Percentiles rank a stretch among this genome's conserved stretches.
Evolutionary conservation across 2,888 invertebrate species (phyloP).

Genomic region (Pristionchus japonicus): DNA sequence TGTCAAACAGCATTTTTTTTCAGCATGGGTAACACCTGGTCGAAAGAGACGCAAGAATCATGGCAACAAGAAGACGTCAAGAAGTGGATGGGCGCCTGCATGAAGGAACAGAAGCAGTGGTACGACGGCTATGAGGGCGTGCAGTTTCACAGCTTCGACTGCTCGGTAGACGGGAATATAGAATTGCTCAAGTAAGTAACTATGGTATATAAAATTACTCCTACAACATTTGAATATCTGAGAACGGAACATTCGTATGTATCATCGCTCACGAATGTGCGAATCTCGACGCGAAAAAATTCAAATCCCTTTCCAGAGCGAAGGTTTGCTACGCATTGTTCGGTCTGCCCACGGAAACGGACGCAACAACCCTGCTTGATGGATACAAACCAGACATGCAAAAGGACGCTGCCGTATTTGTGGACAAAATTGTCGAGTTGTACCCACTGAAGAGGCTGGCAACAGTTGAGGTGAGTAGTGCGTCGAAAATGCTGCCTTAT

Average conservation of each 20-base stretch:
- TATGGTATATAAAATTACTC: background rate
- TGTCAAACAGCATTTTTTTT: no score
- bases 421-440: background rate
- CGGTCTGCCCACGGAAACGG: background rate
- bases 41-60: background rate
- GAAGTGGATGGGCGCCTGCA: conserved; percentile 18
- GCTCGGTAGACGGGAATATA: background rate
- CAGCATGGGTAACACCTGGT: background rate
- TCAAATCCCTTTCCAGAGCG: background rate
- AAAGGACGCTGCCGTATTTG: background rate
- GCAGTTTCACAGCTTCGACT: conserved; percentile 36
- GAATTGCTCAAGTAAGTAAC: background rate
- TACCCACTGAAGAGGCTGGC: background rate
- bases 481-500: no score
- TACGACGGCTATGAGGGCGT: conserved; percentile 36
- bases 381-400: background rate
- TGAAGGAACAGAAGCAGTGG: background rate
- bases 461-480: background rate
- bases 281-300: no score
- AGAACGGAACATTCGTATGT: no score
- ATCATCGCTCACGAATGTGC: no score
- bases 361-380: background rate
- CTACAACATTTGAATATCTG: background rate
- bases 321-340: background rate
- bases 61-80: conserved; percentile 18